phyloP scores from a whole-genome alignment of 2,888 invertebrate species.

The Pyrochroa serraticornis region DNA sequence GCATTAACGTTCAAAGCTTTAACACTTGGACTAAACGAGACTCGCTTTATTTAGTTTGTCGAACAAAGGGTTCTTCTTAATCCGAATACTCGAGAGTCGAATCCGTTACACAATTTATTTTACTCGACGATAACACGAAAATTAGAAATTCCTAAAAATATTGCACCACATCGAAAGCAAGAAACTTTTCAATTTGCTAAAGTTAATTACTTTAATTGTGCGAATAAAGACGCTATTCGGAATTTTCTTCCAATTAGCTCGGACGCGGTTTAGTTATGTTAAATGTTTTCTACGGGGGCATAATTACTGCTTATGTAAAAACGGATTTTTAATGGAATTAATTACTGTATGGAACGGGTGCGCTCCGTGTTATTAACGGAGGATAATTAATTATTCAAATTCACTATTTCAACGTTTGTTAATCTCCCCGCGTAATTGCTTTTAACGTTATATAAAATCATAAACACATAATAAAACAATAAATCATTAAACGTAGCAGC shows the following conservation, averaged over 20 bases:
- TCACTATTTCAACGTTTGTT: constrained; percentile 27
- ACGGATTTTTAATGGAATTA: constrained; percentile 27
- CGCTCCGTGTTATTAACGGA: constrained; percentile 20
- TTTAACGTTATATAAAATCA: constrained; percentile 23
- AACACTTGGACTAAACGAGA: constrained; percentile 45
- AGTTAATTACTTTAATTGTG: constrained; percentile 24
- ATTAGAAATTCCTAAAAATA: neutral
- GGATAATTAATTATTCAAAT: constrained; percentile 26
- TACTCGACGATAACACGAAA: neutral
- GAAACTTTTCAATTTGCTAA: too few species aligned
- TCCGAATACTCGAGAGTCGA: constrained; percentile 38
- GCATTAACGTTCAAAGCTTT: constrained; percentile 54
- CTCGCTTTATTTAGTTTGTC: constrained; percentile 47
- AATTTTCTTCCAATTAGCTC: constrained; percentile 14
- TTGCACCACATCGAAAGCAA: neutral
- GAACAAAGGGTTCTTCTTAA: constrained; percentile 40
- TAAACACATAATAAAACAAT: constrained; percentile 23
- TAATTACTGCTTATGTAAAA: constrained; percentile 22
- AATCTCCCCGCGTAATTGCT: constrained; percentile 24
- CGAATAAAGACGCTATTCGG: constrained; percentile 12
- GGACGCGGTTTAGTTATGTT: constrained; percentile 14
- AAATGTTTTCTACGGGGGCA: constrained; percentile 16
- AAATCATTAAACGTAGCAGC: constrained; percentile 30
- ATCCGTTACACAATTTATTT: constrained; percentile 14
- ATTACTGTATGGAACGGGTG: constrained; percentile 23